phyloP scores from a whole-genome alignment of 2,797 vertebrate genomes.

The Arrhamphus sclerolepis region DNA sequence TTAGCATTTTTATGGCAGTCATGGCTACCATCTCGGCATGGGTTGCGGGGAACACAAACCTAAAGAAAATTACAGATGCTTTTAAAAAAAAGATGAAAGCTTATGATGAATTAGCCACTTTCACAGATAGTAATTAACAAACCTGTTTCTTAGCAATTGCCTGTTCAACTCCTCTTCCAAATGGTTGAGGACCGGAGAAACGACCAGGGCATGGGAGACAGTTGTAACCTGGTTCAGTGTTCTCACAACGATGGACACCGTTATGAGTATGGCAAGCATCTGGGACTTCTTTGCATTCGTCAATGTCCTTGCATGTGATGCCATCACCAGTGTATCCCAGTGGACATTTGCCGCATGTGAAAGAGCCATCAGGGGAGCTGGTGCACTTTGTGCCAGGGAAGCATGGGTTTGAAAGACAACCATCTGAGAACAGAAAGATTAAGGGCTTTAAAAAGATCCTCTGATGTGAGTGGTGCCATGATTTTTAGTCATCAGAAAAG shows the following conservation, averaged over 20 bases:
- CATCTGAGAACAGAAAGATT: slow-evolving; percentile 80
- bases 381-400: slow-evolving; percentile 89
- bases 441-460: neutral
- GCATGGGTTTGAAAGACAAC: slow-evolving; percentile 96
- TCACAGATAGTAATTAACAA: slow-evolving; percentile 22
- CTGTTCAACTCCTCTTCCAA: slow-evolving; percentile 88
- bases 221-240: slow-evolving; percentile 96
- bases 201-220: slow-evolving; percentile 93
- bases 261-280: slow-evolving; percentile 91
- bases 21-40: slow-evolving; percentile 93
- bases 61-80: slow-evolving; percentile 62
- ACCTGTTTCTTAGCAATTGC: slow-evolving; percentile 96
- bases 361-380: slow-evolving; percentile 93
- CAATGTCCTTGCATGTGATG: slow-evolving; percentile 88
- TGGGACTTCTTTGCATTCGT: slow-evolving; percentile 95
- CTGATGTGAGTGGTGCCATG: neutral
- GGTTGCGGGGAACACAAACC: slow-evolving; percentile 94
- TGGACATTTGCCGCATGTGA: slow-evolving; percentile 93
- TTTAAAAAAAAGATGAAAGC: slow-evolving; percentile 33
- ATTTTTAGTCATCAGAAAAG: neutral
- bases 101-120: neutral
- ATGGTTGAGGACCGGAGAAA: slow-evolving; percentile 92
- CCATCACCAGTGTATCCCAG: slow-evolving; percentile 91
- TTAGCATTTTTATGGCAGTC: slow-evolving; percentile 96
- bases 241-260: slow-evolving; percentile 91